These are phyloP conservation scores for Sciurus niger DNA, from an alignment of 2,113 vertebrate species.

Conservation along the genomic window DNA sequence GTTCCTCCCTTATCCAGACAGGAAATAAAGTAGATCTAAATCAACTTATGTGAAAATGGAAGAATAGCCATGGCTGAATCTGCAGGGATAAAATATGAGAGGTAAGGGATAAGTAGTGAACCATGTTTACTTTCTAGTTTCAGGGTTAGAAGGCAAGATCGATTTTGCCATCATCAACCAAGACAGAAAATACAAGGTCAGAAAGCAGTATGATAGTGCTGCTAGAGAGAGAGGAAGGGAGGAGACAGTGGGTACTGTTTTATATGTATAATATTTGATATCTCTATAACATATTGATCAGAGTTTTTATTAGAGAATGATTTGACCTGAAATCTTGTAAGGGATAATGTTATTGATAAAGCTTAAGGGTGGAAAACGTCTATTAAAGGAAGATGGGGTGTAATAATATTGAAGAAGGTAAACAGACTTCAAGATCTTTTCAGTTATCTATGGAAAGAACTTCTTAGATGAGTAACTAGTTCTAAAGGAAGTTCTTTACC, in stretches of 20 bases:
- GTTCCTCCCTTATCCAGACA: neutral
- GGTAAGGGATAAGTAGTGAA: accelerated
- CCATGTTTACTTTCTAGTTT: accelerated
- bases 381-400: neutral
- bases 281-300: neutral
- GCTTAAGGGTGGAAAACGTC: neutral
- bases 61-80: neutral
- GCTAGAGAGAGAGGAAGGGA: neutral
- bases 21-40: neutral
- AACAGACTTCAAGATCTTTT: neutral
- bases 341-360: neutral
- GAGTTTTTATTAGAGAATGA: neutral
- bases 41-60: neutral
- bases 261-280: neutral
- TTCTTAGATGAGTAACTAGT: neutral
- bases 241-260: neutral
- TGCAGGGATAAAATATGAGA: neutral
- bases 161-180: neutral
- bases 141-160: neutral
- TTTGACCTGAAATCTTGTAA: neutral
- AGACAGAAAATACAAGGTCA: neutral
- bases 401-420: neutral
- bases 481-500: neutral
- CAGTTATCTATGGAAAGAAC: neutral
- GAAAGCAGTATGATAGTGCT: neutral